Base-by-base conservation (phyloP, 1,140 invertebrate genomes). In the Brachionus paranguensis region DNA sequence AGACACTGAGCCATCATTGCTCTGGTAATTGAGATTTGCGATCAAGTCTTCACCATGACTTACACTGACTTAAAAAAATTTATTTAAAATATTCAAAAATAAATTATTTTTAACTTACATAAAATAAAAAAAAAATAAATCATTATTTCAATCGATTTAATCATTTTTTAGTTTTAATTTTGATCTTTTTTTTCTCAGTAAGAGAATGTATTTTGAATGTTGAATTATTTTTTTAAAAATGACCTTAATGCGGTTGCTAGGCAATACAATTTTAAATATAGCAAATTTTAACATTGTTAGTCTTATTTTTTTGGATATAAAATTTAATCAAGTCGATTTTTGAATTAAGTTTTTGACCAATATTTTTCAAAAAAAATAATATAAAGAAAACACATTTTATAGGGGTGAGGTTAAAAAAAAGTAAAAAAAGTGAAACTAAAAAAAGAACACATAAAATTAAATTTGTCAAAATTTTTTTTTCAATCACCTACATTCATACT, bases 181-280 rank as follows among this genome's bases (percentile, higher is more conserved):
- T 14, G n/a, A 3, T 68, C 33, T 68, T 14, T n/a, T n/a, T n/a
- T n/a, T n/a, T n/a, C n/a, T n/a, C n/a, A n/a, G n/a, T n/a, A n/a
- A n/a, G n/a, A n/a, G n/a, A n/a, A n/a, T n/a, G n/a, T n/a, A n/a
- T n/a, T 33, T 68, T 68, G 33, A 12, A 68, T 68, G 64, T 41
- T 33, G 24, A 68, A 33, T 68, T 41, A 33, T n/a, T 33, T 14
- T 68, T 68, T 68, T 3, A 33, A 33, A 68, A 68, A 68, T 72
- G 68, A 72, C 68, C 68, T 72, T 72, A 68, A 68, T 41, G 68
- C 17, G 3, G 68, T 72, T 72, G 68, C 68, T 72, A 72, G n/a
- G 68, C 68, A 72, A 72, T 20, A 20, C 0, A 33, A 33, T 2
- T 33, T 68, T 33, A 64, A 24, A 17, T 64, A 24, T n/a, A 8